Percentiles rank a stretch among this genome's conserved stretches.
Conservation (phyloP, 2,888 invertebrate species). For the Drosophila mimica region DNA sequence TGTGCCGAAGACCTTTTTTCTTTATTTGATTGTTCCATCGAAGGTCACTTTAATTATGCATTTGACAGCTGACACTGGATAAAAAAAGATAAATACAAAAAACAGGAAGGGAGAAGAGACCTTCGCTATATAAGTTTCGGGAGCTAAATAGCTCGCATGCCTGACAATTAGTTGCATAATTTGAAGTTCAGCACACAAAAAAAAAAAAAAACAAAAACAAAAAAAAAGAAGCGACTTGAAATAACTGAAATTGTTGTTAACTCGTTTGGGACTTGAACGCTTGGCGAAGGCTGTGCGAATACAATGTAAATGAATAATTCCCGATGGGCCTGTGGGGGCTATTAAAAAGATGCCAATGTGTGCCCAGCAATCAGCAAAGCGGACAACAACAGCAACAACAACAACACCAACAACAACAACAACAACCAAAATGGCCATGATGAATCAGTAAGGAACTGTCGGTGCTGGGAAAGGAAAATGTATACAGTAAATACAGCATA, state of each 20-base stretch:
- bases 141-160: conserved; percentile 63
- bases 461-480: conserved; percentile 60
- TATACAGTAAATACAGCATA: conserved; percentile 55
- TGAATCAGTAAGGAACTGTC: conserved; percentile 71
- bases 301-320: conserved; percentile 79
- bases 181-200: conserved; percentile 20
- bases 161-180: conserved; percentile 79
- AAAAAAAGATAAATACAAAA: neutral
- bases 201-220: conserved; percentile 5
- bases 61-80: conserved; percentile 69
- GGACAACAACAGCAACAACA: conserved; percentile 1
- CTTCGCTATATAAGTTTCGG: conserved; percentile 36
- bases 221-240: conserved; percentile 31
- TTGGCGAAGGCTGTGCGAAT: conserved; percentile 22
- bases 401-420: neutral
- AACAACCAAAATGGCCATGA: conserved; percentile 72
- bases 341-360: conserved; percentile 79
- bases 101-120: neutral
- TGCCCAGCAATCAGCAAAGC: conserved; percentile 62
- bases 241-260: conserved; percentile 72
- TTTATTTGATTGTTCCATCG: conserved; percentile 39
- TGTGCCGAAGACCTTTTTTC: neutral
- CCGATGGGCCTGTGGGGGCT: conserved; percentile 73
- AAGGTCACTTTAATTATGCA: conserved; percentile 75
- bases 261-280: conserved; percentile 36